A percentile compares a stretch with the other conserved stretches of the same genome.
Evolutionary conservation across 2,113 vertebrate genomes (phyloP).

Genomic region (Leptodactylus fuscus): DNA sequence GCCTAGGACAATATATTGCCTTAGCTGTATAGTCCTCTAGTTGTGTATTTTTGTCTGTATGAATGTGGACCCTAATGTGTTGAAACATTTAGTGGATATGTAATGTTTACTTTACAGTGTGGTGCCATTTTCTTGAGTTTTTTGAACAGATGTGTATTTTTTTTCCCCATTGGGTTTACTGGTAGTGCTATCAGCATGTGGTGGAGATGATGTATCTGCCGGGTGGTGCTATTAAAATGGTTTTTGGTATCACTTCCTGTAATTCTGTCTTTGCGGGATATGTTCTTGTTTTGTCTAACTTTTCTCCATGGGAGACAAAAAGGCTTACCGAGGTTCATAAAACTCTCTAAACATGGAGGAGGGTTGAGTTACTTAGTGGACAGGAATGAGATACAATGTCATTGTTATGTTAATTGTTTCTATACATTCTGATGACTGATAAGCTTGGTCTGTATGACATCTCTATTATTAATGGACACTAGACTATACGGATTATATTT

Average conservation of each 20-base stretch:
- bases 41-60: not conserved
- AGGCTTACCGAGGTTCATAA: slow-evolving; percentile 23
- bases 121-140: not conserved
- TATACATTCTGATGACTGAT: slow-evolving; percentile 44
- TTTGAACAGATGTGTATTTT: slow-evolving; percentile 6
- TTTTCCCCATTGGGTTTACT: not conserved
- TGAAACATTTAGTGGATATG: not conserved
- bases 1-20: not conserved
- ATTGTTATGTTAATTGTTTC: slow-evolving; percentile 35
- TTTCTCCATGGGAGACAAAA: slow-evolving; percentile 30
- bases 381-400: slow-evolving; percentile 15
- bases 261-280: not conserved
- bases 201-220: not conserved
- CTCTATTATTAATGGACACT: slow-evolving; percentile 26
- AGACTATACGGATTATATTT: not conserved
- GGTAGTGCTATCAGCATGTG: not conserved
- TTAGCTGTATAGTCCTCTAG: too few species aligned
- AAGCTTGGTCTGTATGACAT: slow-evolving; percentile 15
- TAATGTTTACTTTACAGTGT: not conserved
- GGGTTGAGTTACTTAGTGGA: slow-evolving; percentile 22
- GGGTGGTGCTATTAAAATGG: not conserved
- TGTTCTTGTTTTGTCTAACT: slow-evolving; percentile 47
- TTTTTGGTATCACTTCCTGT: slow-evolving; percentile 28
- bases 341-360: slow-evolving; percentile 11
- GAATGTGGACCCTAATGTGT: not conserved